Conservation (phyloP, 2,113 vertebrate genomes). For the Ciconia stormi region DNA sequence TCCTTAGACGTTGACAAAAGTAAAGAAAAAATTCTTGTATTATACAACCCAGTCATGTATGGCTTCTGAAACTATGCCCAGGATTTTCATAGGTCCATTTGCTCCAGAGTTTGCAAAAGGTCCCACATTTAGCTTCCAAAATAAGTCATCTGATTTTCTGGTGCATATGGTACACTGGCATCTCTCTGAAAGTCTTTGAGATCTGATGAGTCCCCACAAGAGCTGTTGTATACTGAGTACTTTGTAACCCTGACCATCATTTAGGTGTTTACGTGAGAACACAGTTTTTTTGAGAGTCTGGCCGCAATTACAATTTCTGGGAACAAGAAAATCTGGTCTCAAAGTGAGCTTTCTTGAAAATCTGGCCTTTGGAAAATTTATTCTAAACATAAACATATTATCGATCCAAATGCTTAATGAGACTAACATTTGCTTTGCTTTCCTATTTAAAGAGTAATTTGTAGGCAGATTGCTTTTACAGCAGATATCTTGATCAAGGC, state of each 20-base stretch:
- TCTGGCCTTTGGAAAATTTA: not conserved
- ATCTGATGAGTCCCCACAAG: not conserved
- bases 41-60: not conserved
- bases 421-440: not conserved
- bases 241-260: not conserved
- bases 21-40: not conserved
- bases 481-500: not conserved
- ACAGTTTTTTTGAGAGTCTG: not conserved
- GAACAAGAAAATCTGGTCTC: not conserved
- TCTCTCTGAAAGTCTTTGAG: not conserved
- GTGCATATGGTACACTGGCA: not conserved
- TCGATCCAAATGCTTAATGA: not conserved
- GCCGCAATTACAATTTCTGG: not conserved
- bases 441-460: not conserved
- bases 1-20: not conserved
- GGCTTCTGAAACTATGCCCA: not conserved
- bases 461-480: not conserved
- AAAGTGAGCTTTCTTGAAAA: slow-evolving; percentile 3
- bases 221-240: not conserved
- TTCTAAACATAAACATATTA: not conserved
- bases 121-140: not conserved
- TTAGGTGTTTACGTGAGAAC: not conserved
- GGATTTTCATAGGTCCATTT: not conserved
- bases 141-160: not conserved
- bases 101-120: not conserved